Evolutionary conservation across 2,113 vertebrate genomes (phyloP).

Genomic region (Gila orcuttii): DNA sequence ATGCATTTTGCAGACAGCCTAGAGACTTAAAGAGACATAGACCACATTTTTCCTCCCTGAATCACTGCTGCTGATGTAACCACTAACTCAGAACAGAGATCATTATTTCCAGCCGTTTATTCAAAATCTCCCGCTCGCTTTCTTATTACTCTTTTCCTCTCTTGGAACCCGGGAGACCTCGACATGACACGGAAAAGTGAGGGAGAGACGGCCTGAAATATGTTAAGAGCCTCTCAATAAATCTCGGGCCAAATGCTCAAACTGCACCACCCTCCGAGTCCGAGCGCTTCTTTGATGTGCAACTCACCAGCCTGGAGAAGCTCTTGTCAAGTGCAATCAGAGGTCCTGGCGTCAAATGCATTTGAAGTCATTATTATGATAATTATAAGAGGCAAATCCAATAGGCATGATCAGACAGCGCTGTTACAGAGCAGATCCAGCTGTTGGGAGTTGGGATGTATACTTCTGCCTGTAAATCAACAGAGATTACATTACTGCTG

Average conservation of each 20-base stretch:
- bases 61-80: constrained; percentile 77
- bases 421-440: constrained; percentile 48
- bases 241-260: constrained; percentile 59
- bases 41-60: constrained; percentile 79
- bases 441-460: constrained; percentile 46
- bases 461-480: constrained; percentile 51
- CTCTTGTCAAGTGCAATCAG: constrained; percentile 69
- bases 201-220: constrained; percentile 63
- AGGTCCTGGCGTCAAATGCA: constrained; percentile 58
- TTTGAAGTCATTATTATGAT: constrained; percentile 67
- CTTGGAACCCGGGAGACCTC: constrained; percentile 55
- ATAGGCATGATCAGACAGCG: constrained; percentile 56
- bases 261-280: constrained; percentile 58
- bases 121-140: constrained; percentile 43
- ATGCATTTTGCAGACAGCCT: constrained; percentile 87
- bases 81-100: constrained; percentile 69
- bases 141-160: constrained; percentile 50
- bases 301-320: constrained; percentile 54
- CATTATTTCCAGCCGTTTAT: constrained; percentile 64
- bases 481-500: constrained; percentile 47
- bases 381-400: constrained; percentile 63
- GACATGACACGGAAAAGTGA: constrained; percentile 62
- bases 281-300: constrained; percentile 71
- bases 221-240: constrained; percentile 65
- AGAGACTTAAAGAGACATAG: constrained; percentile 82